These are phyloP conservation scores for Brenthis daphne DNA, from an alignment of 2,888 invertebrate genomes.

Conservation along the genomic window DNA sequence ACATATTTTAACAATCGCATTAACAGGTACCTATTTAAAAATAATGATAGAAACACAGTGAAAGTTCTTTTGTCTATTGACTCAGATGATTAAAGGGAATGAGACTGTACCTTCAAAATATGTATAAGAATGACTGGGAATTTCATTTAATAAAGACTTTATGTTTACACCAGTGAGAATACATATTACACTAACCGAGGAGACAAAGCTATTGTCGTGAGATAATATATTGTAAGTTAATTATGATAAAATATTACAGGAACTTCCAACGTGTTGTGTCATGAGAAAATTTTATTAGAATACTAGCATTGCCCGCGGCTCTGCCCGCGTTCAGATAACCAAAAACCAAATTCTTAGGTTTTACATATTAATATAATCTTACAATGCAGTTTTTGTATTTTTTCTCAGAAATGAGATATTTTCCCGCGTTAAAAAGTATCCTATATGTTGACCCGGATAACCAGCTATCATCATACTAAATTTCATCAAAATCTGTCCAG, in stretches of 20 bases:
- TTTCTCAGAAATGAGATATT: no score
- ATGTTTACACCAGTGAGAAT: slow-evolving; percentile 20
- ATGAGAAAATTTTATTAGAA: neutral
- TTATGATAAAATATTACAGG: slow-evolving; percentile 27
- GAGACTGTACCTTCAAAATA: slow-evolving; percentile 16
- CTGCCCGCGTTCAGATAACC: no score
- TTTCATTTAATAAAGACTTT: slow-evolving; percentile 25
- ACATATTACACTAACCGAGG: slow-evolving; percentile 22
- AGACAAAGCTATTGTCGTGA: slow-evolving; percentile 14
- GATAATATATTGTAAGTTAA: slow-evolving; percentile 22
- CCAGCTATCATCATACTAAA: no score
- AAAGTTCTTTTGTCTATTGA: slow-evolving; percentile 2
- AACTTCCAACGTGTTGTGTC: slow-evolving; percentile 16
- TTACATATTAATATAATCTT: no score
- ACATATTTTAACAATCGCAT: neutral
- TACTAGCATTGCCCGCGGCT: no score
- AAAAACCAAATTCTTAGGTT: no score
- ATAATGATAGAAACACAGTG: neutral
- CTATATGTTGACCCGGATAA: no score
- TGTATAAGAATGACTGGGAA: slow-evolving; percentile 14
- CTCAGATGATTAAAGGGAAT: slow-evolving; percentile 7
- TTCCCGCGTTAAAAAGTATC: no score
- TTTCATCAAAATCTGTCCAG: no score
- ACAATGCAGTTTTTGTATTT: no score
- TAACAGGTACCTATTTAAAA: neutral